A percentile compares a stretch with the other conserved stretches of the same genome.
These are phyloP conservation scores for Drosophila elegans DNA, from an alignment of 1,140 invertebrate genomes.

Conservation along the genomic window DNA sequence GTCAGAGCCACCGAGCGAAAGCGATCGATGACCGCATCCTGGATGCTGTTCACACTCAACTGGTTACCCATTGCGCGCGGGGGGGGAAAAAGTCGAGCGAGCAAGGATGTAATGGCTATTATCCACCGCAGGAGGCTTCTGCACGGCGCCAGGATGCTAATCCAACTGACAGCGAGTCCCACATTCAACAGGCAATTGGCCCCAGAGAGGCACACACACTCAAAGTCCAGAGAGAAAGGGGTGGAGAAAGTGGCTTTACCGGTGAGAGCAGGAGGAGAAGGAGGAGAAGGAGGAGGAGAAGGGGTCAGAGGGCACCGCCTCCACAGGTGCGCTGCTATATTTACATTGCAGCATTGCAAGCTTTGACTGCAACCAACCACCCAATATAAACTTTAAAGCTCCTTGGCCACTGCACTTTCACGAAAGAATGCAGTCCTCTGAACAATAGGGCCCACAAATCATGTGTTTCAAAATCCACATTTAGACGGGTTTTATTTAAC, in stretches of 20 bases:
- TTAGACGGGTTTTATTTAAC: constrained; percentile 18
- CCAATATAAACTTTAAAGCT: constrained; percentile 32
- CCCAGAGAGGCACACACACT: constrained; percentile 26
- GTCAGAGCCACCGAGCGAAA: constrained; percentile 77
- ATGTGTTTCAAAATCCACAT: constrained; percentile 14
- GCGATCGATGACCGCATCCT: constrained; percentile 80
- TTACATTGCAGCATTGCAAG: constrained; percentile 44
- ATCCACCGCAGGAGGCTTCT: constrained; percentile 57
- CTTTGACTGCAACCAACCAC: constrained; percentile 22
- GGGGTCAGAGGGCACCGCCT: neutral
- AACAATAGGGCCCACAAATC: neutral
- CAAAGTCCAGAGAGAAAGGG: constrained; percentile 11
- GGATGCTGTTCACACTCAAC: constrained; percentile 73
- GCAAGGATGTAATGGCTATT: constrained; percentile 7
- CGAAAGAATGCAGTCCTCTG: neutral
- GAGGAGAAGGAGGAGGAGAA: no score
- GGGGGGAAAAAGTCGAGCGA: constrained; percentile 22
- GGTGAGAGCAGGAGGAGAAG: neutral
- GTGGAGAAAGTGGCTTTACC: neutral
- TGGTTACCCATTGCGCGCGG: constrained; percentile 69
- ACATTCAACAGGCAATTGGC: constrained; percentile 70
- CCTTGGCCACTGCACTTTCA: neutral
- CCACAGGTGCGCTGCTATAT: constrained; percentile 44
- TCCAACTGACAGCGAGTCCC: constrained; percentile 65
- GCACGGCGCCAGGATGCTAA: constrained; percentile 76